Base-by-base conservation (phyloP, 2,113 vertebrate species). In the Gorsachius goisagi region DNA sequence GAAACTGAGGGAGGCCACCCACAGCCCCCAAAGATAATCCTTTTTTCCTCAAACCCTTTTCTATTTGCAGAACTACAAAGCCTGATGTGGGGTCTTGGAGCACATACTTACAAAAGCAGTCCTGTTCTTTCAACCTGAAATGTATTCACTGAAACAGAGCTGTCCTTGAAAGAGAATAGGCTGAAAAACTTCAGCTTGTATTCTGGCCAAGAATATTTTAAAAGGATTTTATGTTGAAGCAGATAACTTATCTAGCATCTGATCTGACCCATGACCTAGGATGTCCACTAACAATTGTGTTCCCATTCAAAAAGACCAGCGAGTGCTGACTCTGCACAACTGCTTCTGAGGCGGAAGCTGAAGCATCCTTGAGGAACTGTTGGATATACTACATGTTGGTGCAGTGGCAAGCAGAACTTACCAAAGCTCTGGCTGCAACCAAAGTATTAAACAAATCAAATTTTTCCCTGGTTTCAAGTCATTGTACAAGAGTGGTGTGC, bases 391-490 rank as follows among this genome's bases (percentile, higher is more conserved):
- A 49, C 9, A 12, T 20, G n/a, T 76, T 53, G 8, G 12, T 80
- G 16, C 11, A 58, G 32, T 22, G 49, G 15, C 30, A 91, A 93
- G 52, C 26, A 86, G 37, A 89, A 53, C 6, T 62, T 49, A 49
- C 6, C 0, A 0, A 63, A 53, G 35, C 20, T 69, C 32, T 63
- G 17, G 3, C 32, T 86, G 23, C 30, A 88, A 62, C 8, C 6
- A 9, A 10, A 74, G 5, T 50, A 67, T 44, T 63, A 80, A 84
- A 75, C 32, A 63, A 53, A 9, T 2, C 8, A 11, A 33, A 68
- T 11, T 64, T 82, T 78, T 56, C 30, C 35, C 52, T 69, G 9
- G 7, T 88, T 85, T 71, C 72, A 66, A 71, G 35, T 66, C 26
- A 56, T 18, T 1, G 5, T 18, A 33, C 3, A 4, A 66, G 7